A percentile compares a stretch with the other conserved stretches of the same genome.
Evolutionary conservation across 2,113 vertebrate species (phyloP).

Genomic region (Bos indicus): DNA sequence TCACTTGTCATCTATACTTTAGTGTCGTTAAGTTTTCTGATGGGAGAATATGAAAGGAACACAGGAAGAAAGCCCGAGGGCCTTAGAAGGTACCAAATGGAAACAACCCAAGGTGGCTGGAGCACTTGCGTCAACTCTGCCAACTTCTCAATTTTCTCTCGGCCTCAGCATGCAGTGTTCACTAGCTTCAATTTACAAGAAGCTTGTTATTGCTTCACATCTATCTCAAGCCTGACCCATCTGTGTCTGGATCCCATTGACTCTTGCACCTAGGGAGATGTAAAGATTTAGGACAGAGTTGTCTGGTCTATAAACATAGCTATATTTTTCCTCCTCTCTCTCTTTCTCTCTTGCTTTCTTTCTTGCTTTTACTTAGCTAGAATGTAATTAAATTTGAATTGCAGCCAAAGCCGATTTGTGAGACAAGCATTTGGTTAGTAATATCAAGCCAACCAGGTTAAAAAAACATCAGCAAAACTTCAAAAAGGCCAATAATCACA

Average conservation of each 20-base stretch:
- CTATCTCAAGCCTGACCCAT: not conserved
- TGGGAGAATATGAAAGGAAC: not conserved
- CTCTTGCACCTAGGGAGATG: not conserved
- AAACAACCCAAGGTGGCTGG: not conserved
- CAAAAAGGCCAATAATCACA: constrained; percentile 62
- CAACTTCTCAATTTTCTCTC: not conserved
- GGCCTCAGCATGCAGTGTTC: not conserved
- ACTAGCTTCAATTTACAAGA: not conserved
- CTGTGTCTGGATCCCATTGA: not conserved
- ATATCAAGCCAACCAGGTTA: constrained; percentile 64
- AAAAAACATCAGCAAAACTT: constrained; percentile 57
- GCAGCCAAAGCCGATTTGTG: constrained; percentile 65
- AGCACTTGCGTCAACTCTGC: not conserved
- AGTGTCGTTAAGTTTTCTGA: not conserved
- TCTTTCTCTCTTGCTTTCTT: not conserved
- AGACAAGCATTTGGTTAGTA: constrained; percentile 70
- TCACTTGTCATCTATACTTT: not conserved
- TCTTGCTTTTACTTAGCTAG: constrained; percentile 55
- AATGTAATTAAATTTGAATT: constrained; percentile 70
- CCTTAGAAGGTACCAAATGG: not conserved
- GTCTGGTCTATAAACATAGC: constrained; percentile 3
- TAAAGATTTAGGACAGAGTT: constrained; percentile 12
- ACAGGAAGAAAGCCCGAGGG: not conserved
- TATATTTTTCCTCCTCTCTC: not conserved
- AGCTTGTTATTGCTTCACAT: constrained; percentile 8